Base-by-base conservation (phyloP, 35 echinoderm and acorn worm species). In the Strongylocentrotus purpuratus region DNA sequence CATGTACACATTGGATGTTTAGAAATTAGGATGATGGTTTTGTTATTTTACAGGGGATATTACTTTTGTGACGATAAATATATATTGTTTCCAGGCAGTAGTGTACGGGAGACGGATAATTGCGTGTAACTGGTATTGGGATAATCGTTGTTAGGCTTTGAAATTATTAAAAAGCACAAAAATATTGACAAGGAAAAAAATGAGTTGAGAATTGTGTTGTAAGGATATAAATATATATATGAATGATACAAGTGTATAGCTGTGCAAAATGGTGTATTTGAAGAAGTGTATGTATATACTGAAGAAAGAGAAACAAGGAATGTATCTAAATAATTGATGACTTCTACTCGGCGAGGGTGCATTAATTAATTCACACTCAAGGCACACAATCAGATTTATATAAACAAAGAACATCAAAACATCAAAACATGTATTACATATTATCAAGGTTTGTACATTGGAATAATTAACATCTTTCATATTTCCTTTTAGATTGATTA, bases 321-420 rank as follows among this genome's bases (percentile, higher is more conserved):
- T 22, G 65, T 22, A 78, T 78, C 7, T 28, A 22, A 8, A 28
- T 28, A 78, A n/a, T 18, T 78, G 65, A 9, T n/a, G 65, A 78
- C 65, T 28, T 28, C 65, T n/a, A 78, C 20, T 78, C 65, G 28
- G 25, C n/a, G 65, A 78, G 65, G 65, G 25, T 78, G 65, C 65
- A 78, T 31, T 25, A 89, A 89, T 89, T 89, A 89, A 89, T 89
- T 33, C 87, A 78, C 87, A 89, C 87, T 33, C 87, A 33, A 89
- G 87, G 87, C 87, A 89, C 87, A 89, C 87, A 89, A 89, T 45
- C 45, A 89, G 45, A 45, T 45, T 89, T 89, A 89, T 46, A 89
- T 17, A 33, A 89, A 18, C 45, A 45, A 45, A 5, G 7, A 89
- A 89, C 87, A 89, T 89, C 25, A 89, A 89, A 89, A 89, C 87